Base-by-base conservation (phyloP, 2,113 vertebrate genomes). In the Solenodon paradoxus region DNA sequence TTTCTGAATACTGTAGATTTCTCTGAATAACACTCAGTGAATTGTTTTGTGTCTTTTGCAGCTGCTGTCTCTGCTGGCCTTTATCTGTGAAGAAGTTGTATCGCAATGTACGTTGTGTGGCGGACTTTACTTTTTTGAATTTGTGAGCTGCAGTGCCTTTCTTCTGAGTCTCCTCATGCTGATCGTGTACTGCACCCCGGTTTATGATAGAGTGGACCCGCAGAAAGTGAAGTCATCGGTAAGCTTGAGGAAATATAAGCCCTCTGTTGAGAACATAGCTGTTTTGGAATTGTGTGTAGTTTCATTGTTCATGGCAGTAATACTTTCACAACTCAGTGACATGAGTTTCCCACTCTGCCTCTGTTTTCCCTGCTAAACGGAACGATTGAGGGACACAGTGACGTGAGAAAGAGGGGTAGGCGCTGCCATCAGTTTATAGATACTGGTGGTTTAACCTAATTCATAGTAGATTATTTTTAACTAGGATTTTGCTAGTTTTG, bases 81-180 rank as follows among this genome's bases (percentile, higher is more conserved):
- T 99, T 77, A 7, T 99, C 97, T 98, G 98, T 98, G 99, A 99
- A 97, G 99, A 99, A 96, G 40, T 99, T 0, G 98, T 99, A 24
- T 75, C 49, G 0, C 96, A 94, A 13, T 99, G 99, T 35, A 40
- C 24, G 0, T 16, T 1, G 22, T 99, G 99, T 72, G 3, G 35
- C 0, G 97, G 99, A 0, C 99, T 99, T 83, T 99, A 99, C 97
- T 98, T 99, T 91, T 99, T 99, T 42, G 99, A 99, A 95, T 99
- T 99, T 45, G 92, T 98, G 63, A 99, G 99, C 98, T 99, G 98
- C 97, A 98, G 98, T 1, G 99, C 99, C 90, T 99, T 99, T 93
- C 98, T 99, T 86, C 98, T 99, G 97, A 99, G 98, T 20, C 79
- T 98, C 13, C 97, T 99, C 9, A 98, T 99, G 19, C 94, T 99